Base-by-base conservation (phyloP, 2,113 vertebrate species). In the Hydrochoerus hydrochaeris region DNA sequence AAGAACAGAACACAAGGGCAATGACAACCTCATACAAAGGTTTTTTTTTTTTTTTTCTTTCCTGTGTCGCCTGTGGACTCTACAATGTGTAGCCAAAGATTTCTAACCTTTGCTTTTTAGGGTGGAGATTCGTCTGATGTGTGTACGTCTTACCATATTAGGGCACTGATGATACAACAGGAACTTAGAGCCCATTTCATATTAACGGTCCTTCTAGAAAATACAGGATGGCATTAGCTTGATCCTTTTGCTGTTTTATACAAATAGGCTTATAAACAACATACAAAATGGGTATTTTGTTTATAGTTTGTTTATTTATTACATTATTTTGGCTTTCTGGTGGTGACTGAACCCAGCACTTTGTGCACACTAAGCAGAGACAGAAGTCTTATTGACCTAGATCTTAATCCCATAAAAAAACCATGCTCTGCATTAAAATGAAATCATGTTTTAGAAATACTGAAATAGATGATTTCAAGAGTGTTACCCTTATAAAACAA, bases 171-270 rank as follows among this genome's bases (percentile, higher is more conserved):
- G n/a, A n/a, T 58, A 77, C 0, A 86, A 28, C 16, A 87, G 44
- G 24, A 73, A 71, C 20, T 92, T 58, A 88, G 69, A 95, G 17
- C 24, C 89, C 13, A 81, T 92, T 89, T 28, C 0, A 7, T 90
- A 26, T 89, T 96, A 57, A 90, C 10, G 65, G 32, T 83, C 41
- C 28, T 93, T 86, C 60, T 77, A 81, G 62, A 91, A 94, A 85
- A 86, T n/a, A 57, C 41, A 84, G 24, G 62, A 38, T 81, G 8
- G 49, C 22, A 2, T 78, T 81, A 57, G 13, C 6, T 88, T 95
- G 11, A 67, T 87, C 12, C 60, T 82, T 95, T 86, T 95, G 22
- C 6, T 35, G 52, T 81, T 96, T 85, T 57, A 85, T 0, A 49
- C 75, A 19, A 96, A 84, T 91, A 81, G 16, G 17, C 24, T 77